Percentiles rank a stretch among this genome's conserved stretches.
phyloP scores from a whole-genome alignment of 2,888 invertebrate species.

The Drosophila fulvimacula region DNA sequence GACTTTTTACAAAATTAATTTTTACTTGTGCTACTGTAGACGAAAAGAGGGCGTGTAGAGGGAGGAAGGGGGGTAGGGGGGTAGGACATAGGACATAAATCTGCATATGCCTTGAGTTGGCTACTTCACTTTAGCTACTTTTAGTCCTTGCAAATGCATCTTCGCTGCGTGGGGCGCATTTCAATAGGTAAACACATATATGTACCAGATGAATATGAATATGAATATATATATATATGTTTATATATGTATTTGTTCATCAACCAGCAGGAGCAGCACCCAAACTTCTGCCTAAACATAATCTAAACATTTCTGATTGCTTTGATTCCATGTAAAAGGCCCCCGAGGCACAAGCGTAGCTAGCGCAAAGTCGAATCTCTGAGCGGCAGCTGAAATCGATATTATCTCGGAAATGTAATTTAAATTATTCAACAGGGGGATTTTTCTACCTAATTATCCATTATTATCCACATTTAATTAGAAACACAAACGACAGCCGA shows the following conservation, averaged over 20 bases:
- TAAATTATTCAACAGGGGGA: neutral
- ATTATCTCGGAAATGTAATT: slow-evolving; percentile 7
- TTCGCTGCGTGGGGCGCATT: slow-evolving; percentile 18
- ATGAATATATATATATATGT: neutral
- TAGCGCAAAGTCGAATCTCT: neutral
- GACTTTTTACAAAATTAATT: slow-evolving; percentile 69
- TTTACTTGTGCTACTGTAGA: slow-evolving; percentile 43
- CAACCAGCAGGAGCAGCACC: neutral
- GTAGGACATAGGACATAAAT: slow-evolving; percentile 25
- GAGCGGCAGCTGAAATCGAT: slow-evolving; percentile 3
- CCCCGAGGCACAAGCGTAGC: neutral
- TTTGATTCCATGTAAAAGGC: slow-evolving; percentile 8
- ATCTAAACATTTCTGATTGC: slow-evolving; percentile 25
- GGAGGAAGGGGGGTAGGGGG: neutral
- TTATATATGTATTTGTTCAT: neutral
- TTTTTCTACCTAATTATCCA: slow-evolving; percentile 8
- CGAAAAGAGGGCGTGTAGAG: neutral
- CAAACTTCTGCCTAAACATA: neutral
- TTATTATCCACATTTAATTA: slow-evolving; percentile 12
- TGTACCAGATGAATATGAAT: neutral
- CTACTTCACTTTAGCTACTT: neutral
- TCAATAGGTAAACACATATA: slow-evolving; percentile 42
- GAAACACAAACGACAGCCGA: slow-evolving; percentile 3
- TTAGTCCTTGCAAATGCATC: slow-evolving; percentile 38
- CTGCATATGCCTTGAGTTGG: slow-evolving; percentile 34